Evolutionary conservation across 2,888 invertebrate genomes (phyloP).

Genomic region (Drosophila pseudotalamancana): DNA sequence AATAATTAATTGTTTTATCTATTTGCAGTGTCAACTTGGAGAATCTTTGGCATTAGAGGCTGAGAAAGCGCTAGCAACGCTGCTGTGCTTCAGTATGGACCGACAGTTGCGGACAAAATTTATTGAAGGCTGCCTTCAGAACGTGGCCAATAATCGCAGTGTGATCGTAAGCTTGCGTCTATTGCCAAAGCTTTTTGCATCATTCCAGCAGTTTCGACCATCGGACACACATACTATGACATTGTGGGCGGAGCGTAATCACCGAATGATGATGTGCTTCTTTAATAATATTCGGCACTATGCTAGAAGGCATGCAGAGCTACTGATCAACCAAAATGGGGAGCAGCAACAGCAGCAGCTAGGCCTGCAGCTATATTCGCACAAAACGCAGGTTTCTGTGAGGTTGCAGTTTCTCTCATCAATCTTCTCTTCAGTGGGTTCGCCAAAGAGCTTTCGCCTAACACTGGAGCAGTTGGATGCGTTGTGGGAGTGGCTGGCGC

Average conservation of each 20-base stretch:
- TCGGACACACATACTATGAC: constrained; percentile 94
- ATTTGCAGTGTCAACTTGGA: constrained; percentile 87
- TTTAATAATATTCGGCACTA: constrained; percentile 94
- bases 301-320: constrained; percentile 84
- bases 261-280: constrained; percentile 96
- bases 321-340: constrained; percentile 76
- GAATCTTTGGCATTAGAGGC: constrained; percentile 97
- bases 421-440: constrained; percentile 94
- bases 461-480: constrained; percentile 95
- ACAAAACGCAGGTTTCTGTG: constrained; percentile 95
- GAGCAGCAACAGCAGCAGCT: constrained; percentile 73
- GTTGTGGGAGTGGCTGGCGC: constrained; percentile 95
- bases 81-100: constrained; percentile 95
- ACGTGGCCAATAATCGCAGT: constrained; percentile 94
- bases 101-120: constrained; percentile 96
- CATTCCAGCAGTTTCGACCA: constrained; percentile 94
- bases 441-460: constrained; percentile 93
- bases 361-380: constrained; percentile 86
- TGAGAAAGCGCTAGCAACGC: constrained; percentile 95
- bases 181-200: constrained; percentile 94
- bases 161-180: constrained; percentile 95
- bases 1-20: no score
- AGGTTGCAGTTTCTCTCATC: constrained; percentile 96
- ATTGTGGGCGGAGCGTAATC: constrained; percentile 96
- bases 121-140: constrained; percentile 96